Evolutionary conservation across 2,113 vertebrate genomes (phyloP).

Genomic region (Embiotoca jacksoni): DNA sequence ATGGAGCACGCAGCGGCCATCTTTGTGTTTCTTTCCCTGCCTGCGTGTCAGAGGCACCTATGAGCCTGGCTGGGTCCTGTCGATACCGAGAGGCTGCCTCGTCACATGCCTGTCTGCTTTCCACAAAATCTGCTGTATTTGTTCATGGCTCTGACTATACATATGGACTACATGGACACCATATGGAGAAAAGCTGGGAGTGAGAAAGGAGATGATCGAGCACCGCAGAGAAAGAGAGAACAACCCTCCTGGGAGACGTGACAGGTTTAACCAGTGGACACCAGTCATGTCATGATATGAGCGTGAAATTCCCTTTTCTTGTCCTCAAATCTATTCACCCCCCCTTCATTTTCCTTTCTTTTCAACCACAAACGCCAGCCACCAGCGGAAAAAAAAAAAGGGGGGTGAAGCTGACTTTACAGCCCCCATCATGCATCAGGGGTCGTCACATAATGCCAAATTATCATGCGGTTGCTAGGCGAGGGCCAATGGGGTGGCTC

Average conservation of each 20-base stretch:
- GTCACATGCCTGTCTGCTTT: conserved; percentile 68
- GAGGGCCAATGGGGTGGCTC: conserved; percentile 74
- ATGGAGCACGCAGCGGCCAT: conserved; percentile 72
- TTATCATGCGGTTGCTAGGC: conserved; percentile 84
- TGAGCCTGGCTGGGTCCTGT: conserved; percentile 68
- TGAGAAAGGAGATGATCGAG: conserved; percentile 36
- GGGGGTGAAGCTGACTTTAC: conserved; percentile 66
- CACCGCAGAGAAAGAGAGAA: conserved; percentile 39
- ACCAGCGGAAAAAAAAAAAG: conserved; percentile 33
- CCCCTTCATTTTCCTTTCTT: conserved; percentile 60
- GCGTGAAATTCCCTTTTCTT: conserved; percentile 76
- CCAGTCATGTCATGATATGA: conserved; percentile 71
- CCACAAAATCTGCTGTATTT: conserved; percentile 17
- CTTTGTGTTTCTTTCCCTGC: conserved; percentile 69
- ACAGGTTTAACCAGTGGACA: conserved; percentile 70
- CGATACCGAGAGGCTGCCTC: conserved; percentile 60
- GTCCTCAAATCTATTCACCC: conserved; percentile 60
- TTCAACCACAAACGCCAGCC: conserved; percentile 63
- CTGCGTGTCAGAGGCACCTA: conserved; percentile 67
- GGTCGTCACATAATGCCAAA: conserved; percentile 84
- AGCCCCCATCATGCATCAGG: conserved; percentile 80
- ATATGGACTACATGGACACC: conserved; percentile 34
- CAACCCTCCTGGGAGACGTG: conserved; percentile 66
- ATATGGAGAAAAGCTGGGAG: conserved; percentile 51
- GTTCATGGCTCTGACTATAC: conserved; percentile 3